These are phyloP conservation scores for Lasioglossum pauxillum DNA, from an alignment of 2,888 invertebrate species.

Conservation along the genomic window DNA sequence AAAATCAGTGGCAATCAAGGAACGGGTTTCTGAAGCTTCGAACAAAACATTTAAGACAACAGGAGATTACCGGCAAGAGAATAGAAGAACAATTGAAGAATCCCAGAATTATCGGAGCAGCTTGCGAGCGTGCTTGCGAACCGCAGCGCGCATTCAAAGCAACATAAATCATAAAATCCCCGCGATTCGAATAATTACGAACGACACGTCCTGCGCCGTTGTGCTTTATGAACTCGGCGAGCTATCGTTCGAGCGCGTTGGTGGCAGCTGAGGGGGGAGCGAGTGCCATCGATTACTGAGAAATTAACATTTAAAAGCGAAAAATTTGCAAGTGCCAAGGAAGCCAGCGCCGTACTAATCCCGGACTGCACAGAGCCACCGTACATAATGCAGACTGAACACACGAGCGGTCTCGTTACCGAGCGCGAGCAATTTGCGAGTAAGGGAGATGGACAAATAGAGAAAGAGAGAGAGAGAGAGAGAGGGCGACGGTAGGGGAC, in stretches of 20 bases:
- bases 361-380: conserved; percentile 55
- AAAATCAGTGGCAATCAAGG: too few species aligned
- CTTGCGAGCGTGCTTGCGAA: not conserved
- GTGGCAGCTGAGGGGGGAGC: conserved; percentile 16
- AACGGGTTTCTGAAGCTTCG: not conserved
- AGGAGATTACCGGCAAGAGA: not conserved
- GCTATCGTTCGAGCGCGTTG: conserved; percentile 43
- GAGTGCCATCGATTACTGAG: conserved; percentile 73
- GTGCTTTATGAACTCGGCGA: conserved; percentile 25
- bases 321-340: conserved; percentile 77
- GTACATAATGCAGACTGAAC: conserved; percentile 64
- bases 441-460: not conserved
- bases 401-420: conserved; percentile 69
- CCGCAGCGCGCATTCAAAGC: not conserved
- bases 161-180: not conserved
- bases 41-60: not conserved
- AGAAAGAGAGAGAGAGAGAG: conserved; percentile 28
- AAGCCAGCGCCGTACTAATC: conserved; percentile 56
- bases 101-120: not conserved
- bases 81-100: not conserved
- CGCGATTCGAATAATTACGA: not conserved
- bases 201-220: not conserved
- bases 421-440: conserved; percentile 40
- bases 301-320: conserved; percentile 77
- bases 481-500: conserved; percentile 4